These are phyloP conservation scores for Hylomyscus alleni DNA, from an alignment of 2,797 vertebrate genomes.

Conservation along the genomic window DNA sequence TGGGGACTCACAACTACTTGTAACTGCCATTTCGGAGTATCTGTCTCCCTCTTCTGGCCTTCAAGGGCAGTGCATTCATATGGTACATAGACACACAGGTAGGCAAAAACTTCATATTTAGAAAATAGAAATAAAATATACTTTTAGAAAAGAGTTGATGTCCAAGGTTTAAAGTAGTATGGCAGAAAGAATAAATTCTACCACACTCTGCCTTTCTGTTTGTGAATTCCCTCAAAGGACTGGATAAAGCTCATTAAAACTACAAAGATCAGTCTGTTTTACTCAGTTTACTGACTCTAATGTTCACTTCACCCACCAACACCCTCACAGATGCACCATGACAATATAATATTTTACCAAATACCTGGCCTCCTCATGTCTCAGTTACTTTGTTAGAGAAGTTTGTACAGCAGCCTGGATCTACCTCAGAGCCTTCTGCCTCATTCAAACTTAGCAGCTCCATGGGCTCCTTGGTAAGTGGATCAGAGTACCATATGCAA, in stretches of 20 bases:
- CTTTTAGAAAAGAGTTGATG: neutral
- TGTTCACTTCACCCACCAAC: neutral
- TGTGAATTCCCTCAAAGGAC: neutral
- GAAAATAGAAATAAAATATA: neutral
- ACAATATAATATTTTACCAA: neutral
- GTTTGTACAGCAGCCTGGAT: neutral
- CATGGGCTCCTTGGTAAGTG: neutral
- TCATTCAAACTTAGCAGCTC: neutral
- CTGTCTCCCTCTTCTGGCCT: no score
- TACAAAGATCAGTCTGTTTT: neutral
- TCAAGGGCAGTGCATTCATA: neutral
- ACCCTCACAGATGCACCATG: neutral
- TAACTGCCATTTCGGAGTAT: neutral
- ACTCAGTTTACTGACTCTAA: neutral
- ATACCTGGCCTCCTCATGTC: neutral
- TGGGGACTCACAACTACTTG: neutral
- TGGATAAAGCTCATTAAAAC: neutral
- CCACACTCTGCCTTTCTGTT: neutral
- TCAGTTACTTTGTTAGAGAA: neutral
- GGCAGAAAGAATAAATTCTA: neutral
- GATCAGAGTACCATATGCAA: neutral
- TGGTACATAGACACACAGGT: neutral
- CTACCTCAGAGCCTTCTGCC: neutral
- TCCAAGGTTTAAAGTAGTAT: neutral
- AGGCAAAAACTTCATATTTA: neutral